Percentiles rank a stretch among this genome's conserved stretches.
These are phyloP conservation scores for Leptestheria dahalacensis DNA, from an alignment of 1,140 invertebrate genomes.

Conservation along the genomic window DNA sequence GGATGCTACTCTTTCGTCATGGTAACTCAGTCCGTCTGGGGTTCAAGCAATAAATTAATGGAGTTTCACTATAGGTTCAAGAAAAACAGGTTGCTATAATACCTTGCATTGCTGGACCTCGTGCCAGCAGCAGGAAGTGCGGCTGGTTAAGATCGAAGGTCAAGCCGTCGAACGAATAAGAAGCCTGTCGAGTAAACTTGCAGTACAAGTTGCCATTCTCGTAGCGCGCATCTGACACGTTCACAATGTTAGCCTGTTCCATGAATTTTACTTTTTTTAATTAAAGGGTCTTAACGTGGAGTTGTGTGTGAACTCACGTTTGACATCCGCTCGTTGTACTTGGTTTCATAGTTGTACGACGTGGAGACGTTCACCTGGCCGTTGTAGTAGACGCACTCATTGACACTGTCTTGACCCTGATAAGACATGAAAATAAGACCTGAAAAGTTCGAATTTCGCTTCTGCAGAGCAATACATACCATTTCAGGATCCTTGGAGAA, in stretches of 20 bases:
- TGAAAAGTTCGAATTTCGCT: too few species aligned
- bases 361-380: conserved; percentile 42
- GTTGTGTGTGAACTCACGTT: too few species aligned
- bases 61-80: neutral
- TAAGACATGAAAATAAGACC: conserved; percentile 13
- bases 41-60: too few species aligned
- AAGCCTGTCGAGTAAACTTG: conserved; percentile 39
- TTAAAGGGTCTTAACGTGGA: too few species aligned
- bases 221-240: conserved; percentile 41
- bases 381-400: conserved; percentile 53
- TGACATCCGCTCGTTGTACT: conserved; percentile 29
- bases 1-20: too few species aligned
- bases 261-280: too few species aligned
- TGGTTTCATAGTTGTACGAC: conserved; percentile 43
- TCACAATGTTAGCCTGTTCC: conserved; percentile 37
- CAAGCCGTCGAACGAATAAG: conserved; percentile 41
- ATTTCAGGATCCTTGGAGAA: conserved; percentile 33
- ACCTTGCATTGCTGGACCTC: conserved; percentile 33
- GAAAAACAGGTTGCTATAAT: neutral
- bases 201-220: conserved; percentile 58
- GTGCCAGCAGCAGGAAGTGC: conserved; percentile 56
- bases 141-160: conserved; percentile 52
- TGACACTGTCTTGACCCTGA: conserved; percentile 65
- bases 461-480: conserved; percentile 2
- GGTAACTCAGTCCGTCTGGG: too few species aligned